Percentiles rank a stretch among this genome's conserved stretches.
These are phyloP conservation scores for Archips crataeganus DNA, from an alignment of 2,888 invertebrate species.

Conservation along the genomic window DNA sequence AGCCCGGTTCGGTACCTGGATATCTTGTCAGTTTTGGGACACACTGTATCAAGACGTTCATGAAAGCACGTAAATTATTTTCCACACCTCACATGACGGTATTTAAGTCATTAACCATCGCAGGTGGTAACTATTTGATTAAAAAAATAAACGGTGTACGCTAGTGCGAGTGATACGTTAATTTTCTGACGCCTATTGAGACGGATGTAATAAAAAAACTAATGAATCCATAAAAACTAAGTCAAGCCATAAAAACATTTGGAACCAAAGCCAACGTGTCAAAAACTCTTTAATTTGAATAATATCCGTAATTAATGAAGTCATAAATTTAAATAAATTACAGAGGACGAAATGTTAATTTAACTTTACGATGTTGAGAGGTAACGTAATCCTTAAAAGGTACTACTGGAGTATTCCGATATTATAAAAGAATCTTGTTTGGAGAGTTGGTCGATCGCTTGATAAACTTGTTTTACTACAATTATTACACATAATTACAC, in stretches of 20 bases:
- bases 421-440: slow-evolving; percentile 10
- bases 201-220: slow-evolving; percentile 17
- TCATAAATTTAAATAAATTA: slow-evolving; percentile 30
- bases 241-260: slow-evolving; percentile 22
- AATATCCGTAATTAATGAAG: slow-evolving; percentile 14
- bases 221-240: slow-evolving; percentile 14
- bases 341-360: slow-evolving; percentile 14
- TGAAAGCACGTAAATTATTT: neutral
- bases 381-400: slow-evolving; percentile 8
- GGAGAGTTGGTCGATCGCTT: neutral
- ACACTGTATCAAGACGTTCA: too few relatives aligned
- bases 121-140: neutral
- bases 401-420: slow-evolving; percentile 2
- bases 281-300: slow-evolving; percentile 23
- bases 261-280: slow-evolving; percentile 14
- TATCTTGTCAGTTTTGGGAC: too few relatives aligned
- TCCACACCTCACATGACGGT: neutral
- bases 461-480: neutral
- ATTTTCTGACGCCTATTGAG: neutral
- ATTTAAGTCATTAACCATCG: neutral
- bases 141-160: neutral
- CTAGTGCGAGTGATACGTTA: neutral
- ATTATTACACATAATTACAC: slow-evolving; percentile 17
- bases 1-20: too few relatives aligned
- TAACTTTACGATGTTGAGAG: slow-evolving; percentile 11